A percentile compares a stretch with the other conserved stretches of the same genome.
phyloP scores from a whole-genome alignment of 2,113 vertebrate genomes.

The Rhinolophus ferrumequinum region DNA sequence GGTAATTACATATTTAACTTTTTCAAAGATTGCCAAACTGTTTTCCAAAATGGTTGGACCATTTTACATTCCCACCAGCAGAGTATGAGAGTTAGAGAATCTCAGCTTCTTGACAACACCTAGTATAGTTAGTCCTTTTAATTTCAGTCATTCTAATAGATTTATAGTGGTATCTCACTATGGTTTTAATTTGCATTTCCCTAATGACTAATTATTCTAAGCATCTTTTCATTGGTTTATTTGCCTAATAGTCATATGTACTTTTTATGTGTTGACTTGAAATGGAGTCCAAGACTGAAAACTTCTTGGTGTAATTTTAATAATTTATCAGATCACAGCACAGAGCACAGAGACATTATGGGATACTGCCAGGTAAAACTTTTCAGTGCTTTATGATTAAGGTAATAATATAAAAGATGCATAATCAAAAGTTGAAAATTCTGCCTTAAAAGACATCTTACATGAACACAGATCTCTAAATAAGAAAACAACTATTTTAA shows the following conservation, averaged over 20 bases:
- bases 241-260: background rate
- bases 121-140: background rate
- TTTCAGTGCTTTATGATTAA: background rate
- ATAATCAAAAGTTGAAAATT: background rate
- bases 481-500: slow-evolving; percentile 30
- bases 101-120: background rate
- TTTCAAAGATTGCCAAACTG: background rate
- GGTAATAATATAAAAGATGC: background rate
- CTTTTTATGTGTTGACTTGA: background rate
- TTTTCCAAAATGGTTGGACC: background rate
- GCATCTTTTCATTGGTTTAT: background rate
- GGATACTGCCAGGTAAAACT: background rate
- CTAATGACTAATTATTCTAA: background rate
- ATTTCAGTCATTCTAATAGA: background rate
- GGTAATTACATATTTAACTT: background rate
- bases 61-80: background rate
- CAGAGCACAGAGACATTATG: background rate
- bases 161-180: background rate
- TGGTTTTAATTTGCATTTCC: background rate
- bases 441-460: background rate
- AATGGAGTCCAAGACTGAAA: background rate
- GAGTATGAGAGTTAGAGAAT: background rate
- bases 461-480: background rate
- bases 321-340: slow-evolving; percentile 6
- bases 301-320: slow-evolving; percentile 5